Percentiles rank a stretch among this genome's conserved stretches.
phyloP scores from a whole-genome alignment of 2,113 vertebrate genomes.

The Bombycilla garrulus region DNA sequence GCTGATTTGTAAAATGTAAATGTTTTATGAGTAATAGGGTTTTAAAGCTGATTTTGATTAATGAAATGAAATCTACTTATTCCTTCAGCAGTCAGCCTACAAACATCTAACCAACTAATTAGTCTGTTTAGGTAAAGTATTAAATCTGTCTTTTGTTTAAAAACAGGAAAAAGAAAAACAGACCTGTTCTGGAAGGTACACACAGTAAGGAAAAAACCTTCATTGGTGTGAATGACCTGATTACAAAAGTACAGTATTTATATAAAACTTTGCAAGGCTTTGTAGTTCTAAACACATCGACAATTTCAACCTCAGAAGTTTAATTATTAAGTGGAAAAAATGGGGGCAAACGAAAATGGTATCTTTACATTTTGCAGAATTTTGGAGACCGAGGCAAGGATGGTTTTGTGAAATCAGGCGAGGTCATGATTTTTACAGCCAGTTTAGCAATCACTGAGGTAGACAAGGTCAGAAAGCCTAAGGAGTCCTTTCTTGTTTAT shows the following conservation, averaged over 20 bases:
- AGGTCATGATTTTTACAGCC: background rate
- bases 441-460: background rate
- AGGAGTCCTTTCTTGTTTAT: background rate
- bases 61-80: conserved; percentile 68
- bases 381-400: background rate
- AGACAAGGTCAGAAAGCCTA: background rate
- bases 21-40: conserved; percentile 57
- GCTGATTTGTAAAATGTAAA: conserved; percentile 59
- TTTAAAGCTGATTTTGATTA: conserved; percentile 71
- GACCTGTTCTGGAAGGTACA: background rate
- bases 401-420: background rate
- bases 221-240: background rate
- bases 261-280: background rate
- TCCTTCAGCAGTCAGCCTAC: conserved; percentile 37
- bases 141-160: conserved; percentile 40
- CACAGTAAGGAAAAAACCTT: background rate
- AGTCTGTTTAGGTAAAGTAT: conserved; percentile 63
- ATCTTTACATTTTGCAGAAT: background rate
- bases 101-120: conserved; percentile 66
- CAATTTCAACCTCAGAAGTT: background rate
- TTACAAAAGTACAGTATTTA: background rate
- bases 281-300: background rate
- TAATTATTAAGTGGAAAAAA: background rate
- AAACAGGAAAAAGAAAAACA: conserved; percentile 13
- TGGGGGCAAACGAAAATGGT: background rate